phyloP scores from a whole-genome alignment of 1,140 invertebrate genomes.

The Drosophila hydei region DNA sequence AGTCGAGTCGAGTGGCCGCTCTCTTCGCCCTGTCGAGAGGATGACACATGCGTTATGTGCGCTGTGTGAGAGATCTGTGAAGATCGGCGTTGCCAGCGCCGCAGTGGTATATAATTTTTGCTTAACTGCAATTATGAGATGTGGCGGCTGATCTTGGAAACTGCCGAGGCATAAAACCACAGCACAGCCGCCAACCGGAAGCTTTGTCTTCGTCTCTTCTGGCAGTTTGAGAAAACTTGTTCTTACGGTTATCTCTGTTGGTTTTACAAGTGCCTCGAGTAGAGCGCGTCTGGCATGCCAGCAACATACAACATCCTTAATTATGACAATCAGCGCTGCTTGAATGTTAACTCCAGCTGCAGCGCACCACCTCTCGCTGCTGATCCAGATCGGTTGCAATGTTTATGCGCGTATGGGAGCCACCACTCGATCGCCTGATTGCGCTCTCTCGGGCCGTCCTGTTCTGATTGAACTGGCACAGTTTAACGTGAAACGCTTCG shows the following conservation, averaged over 20 bases:
- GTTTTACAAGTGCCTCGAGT: slow-evolving; percentile 71
- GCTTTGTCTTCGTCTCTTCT: slow-evolving; percentile 45
- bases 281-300: slow-evolving; percentile 63
- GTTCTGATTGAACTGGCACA: slow-evolving; percentile 54
- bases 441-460: slow-evolving; percentile 12
- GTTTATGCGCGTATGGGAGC: slow-evolving; percentile 18
- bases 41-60: slow-evolving; percentile 51
- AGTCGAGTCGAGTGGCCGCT: slow-evolving; percentile 4
- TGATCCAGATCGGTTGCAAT: slow-evolving; percentile 73
- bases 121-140: slow-evolving; percentile 81
- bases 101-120: slow-evolving; percentile 71
- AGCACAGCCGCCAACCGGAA: slow-evolving; percentile 65
- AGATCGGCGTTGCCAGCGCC: slow-evolving; percentile 36
- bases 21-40: slow-evolving; percentile 3
- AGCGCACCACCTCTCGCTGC: not conserved
- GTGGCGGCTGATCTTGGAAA: slow-evolving; percentile 70
- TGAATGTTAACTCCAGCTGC: slow-evolving; percentile 54
- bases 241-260: slow-evolving; percentile 76
- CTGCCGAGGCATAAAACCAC: slow-evolving; percentile 35
- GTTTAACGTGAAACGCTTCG: slow-evolving; percentile 41
- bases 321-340: slow-evolving; percentile 79
- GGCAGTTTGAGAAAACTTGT: slow-evolving; percentile 53
- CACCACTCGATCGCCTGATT: not conserved
- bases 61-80: slow-evolving; percentile 28
- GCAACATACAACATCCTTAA: slow-evolving; percentile 77